These are phyloP conservation scores for Columba janthina DNA, from an alignment of 2,113 vertebrate genomes.

Conservation along the genomic window DNA sequence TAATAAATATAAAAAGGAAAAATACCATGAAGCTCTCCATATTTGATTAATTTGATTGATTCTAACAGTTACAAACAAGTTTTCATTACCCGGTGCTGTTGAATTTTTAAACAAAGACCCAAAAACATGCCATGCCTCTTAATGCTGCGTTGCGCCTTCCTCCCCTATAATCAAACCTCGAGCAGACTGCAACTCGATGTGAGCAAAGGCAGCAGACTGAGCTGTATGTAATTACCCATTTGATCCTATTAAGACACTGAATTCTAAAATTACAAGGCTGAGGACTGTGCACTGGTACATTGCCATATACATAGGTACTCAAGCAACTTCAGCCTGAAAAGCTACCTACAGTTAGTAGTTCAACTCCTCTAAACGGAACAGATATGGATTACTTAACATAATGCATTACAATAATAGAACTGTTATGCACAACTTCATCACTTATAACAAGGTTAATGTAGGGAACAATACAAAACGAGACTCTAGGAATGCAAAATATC, in stretches of 20 bases:
- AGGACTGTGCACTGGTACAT: not conserved
- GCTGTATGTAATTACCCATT: slow-evolving; percentile 64
- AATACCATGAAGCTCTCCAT: not conserved
- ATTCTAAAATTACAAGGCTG: slow-evolving; percentile 62
- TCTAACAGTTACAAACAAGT: not conserved
- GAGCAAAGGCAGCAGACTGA: slow-evolving; percentile 1
- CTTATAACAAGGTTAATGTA: slow-evolving; percentile 31
- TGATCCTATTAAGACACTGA: slow-evolving; percentile 35
- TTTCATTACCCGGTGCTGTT: not conserved
- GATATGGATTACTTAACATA: not conserved
- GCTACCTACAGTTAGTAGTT: slow-evolving; percentile 1
- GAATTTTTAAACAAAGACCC: slow-evolving; percentile 9
- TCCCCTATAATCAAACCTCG: slow-evolving; percentile 34
- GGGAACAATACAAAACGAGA: slow-evolving; percentile 10
- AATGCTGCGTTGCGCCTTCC: not conserved
- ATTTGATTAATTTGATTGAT: not conserved
- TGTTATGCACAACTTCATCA: not conserved
- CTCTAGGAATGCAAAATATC: slow-evolving; percentile 18
- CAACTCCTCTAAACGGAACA: not conserved
- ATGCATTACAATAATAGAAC: slow-evolving; percentile 18
- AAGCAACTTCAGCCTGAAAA: slow-evolving; percentile 57
- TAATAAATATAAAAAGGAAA: not conserved
- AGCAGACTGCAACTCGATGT: not conserved
- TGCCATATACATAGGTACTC: slow-evolving; percentile 14
- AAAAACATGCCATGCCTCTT: not conserved